These are phyloP conservation scores for Syrphus vitripennis DNA, from an alignment of 2,888 invertebrate species.

Conservation along the genomic window DNA sequence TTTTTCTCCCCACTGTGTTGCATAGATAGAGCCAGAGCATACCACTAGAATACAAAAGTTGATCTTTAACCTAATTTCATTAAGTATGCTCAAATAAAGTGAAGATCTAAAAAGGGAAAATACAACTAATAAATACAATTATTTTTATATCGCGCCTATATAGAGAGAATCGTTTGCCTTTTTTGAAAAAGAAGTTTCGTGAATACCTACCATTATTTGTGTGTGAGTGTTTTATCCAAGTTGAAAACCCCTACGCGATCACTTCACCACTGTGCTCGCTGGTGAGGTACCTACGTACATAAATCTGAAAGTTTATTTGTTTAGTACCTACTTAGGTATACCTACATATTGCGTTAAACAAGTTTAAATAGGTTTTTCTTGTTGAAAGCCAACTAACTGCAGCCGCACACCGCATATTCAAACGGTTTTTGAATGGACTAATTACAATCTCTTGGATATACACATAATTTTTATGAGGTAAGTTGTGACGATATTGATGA, in stretches of 20 bases:
- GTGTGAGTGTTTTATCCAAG: constrained; percentile 35
- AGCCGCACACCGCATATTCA: constrained; percentile 20
- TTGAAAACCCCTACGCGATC: constrained; percentile 36
- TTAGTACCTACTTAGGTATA: background rate
- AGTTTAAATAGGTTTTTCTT: constrained; percentile 35
- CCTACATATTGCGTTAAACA: constrained; percentile 25
- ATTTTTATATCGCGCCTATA: background rate
- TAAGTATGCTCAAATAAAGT: constrained; percentile 44
- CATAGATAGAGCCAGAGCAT: constrained; percentile 1
- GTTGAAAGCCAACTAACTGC: constrained; percentile 11
- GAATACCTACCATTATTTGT: constrained; percentile 3
- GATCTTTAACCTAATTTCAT: constrained; percentile 70
- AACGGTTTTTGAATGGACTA: constrained; percentile 62
- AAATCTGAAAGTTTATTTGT: constrained; percentile 35
- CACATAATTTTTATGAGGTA: constrained; percentile 36
- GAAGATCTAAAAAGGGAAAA: constrained; percentile 34
- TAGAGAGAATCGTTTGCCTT: constrained; percentile 22
- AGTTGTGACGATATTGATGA: constrained; percentile 9
- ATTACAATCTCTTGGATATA: constrained; percentile 58
- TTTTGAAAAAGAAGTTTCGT: constrained; percentile 6
- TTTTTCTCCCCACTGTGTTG: background rate
- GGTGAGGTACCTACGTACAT: constrained; percentile 1
- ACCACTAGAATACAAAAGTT: constrained; percentile 25
- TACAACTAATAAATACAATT: background rate
- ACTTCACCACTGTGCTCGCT: background rate